phyloP scores from a whole-genome alignment of 2,113 vertebrate species.

The Monopterus albus region DNA sequence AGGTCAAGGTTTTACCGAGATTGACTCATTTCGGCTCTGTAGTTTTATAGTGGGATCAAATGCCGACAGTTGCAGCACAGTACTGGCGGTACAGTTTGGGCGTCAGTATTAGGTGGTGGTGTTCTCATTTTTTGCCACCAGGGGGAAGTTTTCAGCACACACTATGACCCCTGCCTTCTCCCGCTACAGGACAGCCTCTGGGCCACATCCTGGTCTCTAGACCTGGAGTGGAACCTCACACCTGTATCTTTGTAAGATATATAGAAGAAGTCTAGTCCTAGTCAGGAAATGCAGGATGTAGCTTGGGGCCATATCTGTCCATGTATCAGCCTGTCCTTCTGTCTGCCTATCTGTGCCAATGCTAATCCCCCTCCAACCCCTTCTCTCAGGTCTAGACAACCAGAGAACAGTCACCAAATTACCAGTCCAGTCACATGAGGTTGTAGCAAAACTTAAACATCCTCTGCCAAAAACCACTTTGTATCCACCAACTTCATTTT shows the following conservation, averaged over 20 bases:
- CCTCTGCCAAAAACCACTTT: conserved; percentile 52
- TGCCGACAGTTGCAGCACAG: conserved; percentile 37
- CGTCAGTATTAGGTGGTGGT: conserved; percentile 47
- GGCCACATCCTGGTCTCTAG: conserved; percentile 44
- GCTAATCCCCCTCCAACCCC: conserved; percentile 44
- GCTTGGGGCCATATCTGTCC: conserved; percentile 47
- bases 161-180: conserved; percentile 40
- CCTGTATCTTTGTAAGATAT: conserved; percentile 11
- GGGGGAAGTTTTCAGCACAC: conserved; percentile 55
- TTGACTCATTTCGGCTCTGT: conserved; percentile 33
- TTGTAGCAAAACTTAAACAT: conserved; percentile 60
- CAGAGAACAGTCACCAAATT: conserved; percentile 61
- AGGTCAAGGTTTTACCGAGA: conserved; percentile 17
- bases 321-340: conserved; percentile 7
- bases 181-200: conserved; percentile 33
- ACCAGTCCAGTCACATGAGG: conserved; percentile 39
- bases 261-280: conserved; percentile 11
- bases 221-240: conserved; percentile 19
- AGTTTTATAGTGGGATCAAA: conserved; percentile 23
- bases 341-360: conserved; percentile 61
- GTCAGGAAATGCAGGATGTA: conserved; percentile 31
- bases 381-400: conserved; percentile 76
- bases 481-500: conserved; percentile 37
- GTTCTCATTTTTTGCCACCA: conserved; percentile 44
- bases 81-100: conserved; percentile 52